Evolutionary conservation across 2,113 vertebrate species (phyloP), one percentile per base, ranked within the genome.

Genomic region (Rattus rattus): DNA sequence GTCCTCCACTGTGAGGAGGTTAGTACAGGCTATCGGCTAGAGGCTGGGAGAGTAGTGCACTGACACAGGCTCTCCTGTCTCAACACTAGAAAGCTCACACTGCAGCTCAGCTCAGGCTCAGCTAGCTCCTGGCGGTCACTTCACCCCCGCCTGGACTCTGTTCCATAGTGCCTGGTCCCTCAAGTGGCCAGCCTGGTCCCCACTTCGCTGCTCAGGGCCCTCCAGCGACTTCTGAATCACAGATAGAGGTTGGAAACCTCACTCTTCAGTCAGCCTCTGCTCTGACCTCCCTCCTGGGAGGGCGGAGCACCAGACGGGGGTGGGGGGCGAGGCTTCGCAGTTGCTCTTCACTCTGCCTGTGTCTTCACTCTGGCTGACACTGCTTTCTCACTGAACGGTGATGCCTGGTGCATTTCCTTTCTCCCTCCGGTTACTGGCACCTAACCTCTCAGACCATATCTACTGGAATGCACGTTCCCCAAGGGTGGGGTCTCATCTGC

Each of bases 161-260:
- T 17, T 26, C 0, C 0, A 13, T 12, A n/a, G 14, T 13, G 20
- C 59, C 59, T 54, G 28, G 9, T 26, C 72, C 36, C 54, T n/a
- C 5, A 7, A 63, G 73, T 52, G 72, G 56, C 72, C 61, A 65
- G 52, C 4, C 73, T 12, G 52, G n/a, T 6, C 19, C 72, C 8
- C 43, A 47, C 63, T n/a, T 43, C 30, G 52, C 14, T 59, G 79
- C 61, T 36, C 67, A 54, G 52, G 8, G 7, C 19, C 49, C 28
- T 39, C 59, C 26, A 0, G 0, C 0, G 16, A 26, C 39, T 11
- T 67, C 7, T 4, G 7, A 1, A 33, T 54, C 11, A 36, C 7
- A 22, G 43, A 24, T 28, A 6, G 6, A 67, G 81, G 24, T 24
- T 59, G 43, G 14, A 2, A 36, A 13, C 84, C 67, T 19, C 84